Conservation (phyloP, 2,888 invertebrate genomes). For the Rotaria socialis region DNA sequence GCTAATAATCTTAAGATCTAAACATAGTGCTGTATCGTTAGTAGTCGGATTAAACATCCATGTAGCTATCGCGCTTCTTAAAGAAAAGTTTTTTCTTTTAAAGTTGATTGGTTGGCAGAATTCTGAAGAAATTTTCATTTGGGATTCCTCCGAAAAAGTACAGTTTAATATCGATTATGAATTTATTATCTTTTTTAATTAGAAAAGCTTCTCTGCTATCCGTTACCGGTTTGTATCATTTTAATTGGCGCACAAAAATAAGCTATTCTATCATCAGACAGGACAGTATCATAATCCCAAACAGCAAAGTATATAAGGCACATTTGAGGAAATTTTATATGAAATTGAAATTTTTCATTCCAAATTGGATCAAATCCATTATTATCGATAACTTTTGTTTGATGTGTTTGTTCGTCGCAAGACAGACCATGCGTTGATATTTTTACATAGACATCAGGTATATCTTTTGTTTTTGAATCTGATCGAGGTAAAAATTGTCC, state of each 20-base stretch:
- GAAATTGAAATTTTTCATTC: slow-evolving; percentile 66
- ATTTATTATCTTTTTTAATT: neutral
- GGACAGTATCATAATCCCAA: neutral
- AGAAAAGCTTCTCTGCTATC: neutral
- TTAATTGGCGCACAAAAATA: neutral
- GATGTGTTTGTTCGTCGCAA: slow-evolving; percentile 34
- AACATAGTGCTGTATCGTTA: no score
- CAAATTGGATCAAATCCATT: slow-evolving; percentile 64
- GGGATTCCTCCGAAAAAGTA: no score
- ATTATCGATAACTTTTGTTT: slow-evolving; percentile 61
- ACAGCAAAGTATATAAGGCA: neutral
- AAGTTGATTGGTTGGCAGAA: no score
- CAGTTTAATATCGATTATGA: neutral
- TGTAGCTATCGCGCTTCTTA: no score
- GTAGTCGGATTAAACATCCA: no score
- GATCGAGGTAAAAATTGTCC: slow-evolving; percentile 41
- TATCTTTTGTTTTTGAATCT: slow-evolving; percentile 23
- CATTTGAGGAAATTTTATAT: slow-evolving; percentile 61
- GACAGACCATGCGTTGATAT: slow-evolving; percentile 39
- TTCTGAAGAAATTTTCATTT: no score
- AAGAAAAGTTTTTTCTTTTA: no score
- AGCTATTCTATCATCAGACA: neutral
- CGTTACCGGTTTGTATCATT: neutral
- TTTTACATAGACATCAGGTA: slow-evolving; percentile 36
- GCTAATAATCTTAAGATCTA: no score